Percentiles rank a stretch among this genome's conserved stretches.
Conservation (phyloP, 2,113 vertebrate genomes). For the Nibea coibor region DNA sequence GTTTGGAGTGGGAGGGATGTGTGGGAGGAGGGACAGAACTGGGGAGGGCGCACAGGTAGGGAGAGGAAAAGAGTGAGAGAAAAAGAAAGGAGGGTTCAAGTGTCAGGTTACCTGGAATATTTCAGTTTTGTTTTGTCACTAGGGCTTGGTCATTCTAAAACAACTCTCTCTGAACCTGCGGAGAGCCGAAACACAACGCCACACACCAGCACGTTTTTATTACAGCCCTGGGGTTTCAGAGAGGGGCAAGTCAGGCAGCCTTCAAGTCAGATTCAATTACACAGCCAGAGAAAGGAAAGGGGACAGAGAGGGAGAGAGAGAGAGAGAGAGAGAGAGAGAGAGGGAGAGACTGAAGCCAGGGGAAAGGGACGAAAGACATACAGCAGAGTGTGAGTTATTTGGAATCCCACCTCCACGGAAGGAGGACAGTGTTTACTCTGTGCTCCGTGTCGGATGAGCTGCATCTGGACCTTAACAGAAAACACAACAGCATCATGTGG, state of each 20-base stretch:
- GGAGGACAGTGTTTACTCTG: constrained; percentile 24
- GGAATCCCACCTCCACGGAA: constrained; percentile 31
- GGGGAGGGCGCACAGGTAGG: constrained; percentile 47
- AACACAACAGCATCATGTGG: constrained; percentile 70
- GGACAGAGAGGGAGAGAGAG: neutral
- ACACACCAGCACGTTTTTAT: constrained; percentile 15
- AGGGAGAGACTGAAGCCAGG: constrained; percentile 7
- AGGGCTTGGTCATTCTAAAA: constrained; percentile 58
- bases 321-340: neutral
- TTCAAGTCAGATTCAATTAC: constrained; percentile 59
- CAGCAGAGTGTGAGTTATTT: constrained; percentile 16
- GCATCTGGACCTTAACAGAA: constrained; percentile 17
- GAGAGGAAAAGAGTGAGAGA: neutral
- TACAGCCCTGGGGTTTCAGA: constrained; percentile 15
- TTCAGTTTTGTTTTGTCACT: constrained; percentile 61
- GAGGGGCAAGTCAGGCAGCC: constrained; percentile 31
- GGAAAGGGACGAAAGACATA: constrained; percentile 23
- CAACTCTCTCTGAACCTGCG: constrained; percentile 31
- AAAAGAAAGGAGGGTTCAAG: constrained; percentile 51
- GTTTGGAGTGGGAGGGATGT: constrained; percentile 21
- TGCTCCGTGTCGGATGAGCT: constrained; percentile 16
- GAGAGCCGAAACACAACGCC: neutral
- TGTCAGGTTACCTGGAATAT: constrained; percentile 67
- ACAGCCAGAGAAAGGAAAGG: constrained; percentile 26
- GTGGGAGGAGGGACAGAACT: constrained; percentile 52